A percentile compares a stretch with the other conserved stretches of the same genome.
phyloP scores from a whole-genome alignment of 2,888 invertebrate genomes.

The Troides oblongomaculatus region DNA sequence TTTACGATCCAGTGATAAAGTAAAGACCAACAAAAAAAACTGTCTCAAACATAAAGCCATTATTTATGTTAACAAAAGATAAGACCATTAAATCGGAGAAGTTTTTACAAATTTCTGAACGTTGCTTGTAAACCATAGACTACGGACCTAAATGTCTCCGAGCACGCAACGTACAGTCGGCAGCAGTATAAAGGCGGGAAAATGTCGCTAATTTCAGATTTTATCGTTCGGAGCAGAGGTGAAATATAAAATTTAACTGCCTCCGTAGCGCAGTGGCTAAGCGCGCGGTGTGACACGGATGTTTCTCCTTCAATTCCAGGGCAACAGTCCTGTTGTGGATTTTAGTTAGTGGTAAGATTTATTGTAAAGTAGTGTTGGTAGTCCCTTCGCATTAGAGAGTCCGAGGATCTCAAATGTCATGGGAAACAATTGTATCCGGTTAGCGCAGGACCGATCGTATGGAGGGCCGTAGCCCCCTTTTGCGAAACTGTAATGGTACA shows the following conservation, averaged over 20 bases:
- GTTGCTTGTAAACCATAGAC: conserved; percentile 17
- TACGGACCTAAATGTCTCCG: conserved; percentile 16
- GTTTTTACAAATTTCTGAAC: conserved; percentile 8
- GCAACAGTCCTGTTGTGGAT: not conserved
- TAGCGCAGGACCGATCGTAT: too few relatives aligned
- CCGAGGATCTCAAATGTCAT: too few relatives aligned
- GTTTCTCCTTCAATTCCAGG: too few relatives aligned
- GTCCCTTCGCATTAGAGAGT: too few relatives aligned
- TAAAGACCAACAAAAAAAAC: not conserved
- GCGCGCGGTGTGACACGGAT: not conserved
- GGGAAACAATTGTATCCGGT: too few relatives aligned
- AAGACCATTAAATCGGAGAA: conserved; percentile 13
- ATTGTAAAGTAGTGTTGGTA: too few relatives aligned
- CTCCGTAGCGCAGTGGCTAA: not conserved
- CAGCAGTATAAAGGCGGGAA: conserved; percentile 8
- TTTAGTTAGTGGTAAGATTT: too few relatives aligned
- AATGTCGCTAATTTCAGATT: conserved; percentile 3
- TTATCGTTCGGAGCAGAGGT: conserved; percentile 1
- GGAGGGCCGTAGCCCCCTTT: too few relatives aligned
- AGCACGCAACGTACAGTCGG: conserved; percentile 13
- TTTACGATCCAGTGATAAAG: not conserved
- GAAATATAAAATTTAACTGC: not conserved
- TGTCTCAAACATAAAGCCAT: not conserved
- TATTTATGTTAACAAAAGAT: conserved; percentile 9
- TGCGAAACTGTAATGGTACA: too few relatives aligned